phyloP scores from a whole-genome alignment of 2,797 vertebrate genomes.

The Characodon lateralis region DNA sequence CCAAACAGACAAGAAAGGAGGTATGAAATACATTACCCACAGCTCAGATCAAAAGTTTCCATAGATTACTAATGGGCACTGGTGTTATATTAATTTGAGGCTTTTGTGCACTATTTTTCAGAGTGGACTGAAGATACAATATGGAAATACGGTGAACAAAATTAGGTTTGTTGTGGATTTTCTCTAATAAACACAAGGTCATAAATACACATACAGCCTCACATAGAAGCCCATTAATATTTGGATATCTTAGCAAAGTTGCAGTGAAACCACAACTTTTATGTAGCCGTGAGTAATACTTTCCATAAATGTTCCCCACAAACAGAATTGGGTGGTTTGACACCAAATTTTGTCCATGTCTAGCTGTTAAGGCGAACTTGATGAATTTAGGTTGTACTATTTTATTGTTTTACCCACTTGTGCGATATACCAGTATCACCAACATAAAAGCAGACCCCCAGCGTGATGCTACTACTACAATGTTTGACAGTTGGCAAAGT shows the following conservation, averaged over 20 bases:
- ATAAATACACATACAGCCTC: background rate
- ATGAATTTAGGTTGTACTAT: no score
- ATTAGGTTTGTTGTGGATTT: no score
- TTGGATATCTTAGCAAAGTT: background rate
- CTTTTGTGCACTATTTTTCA: background rate
- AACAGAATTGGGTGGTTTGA: background rate
- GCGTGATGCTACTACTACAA: no score
- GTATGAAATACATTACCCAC: background rate
- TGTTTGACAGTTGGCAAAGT: no score
- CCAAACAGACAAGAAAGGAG: background rate
- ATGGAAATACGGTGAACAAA: no score
- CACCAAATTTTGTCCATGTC: no score
- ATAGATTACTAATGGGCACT: background rate
- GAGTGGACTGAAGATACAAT: background rate
- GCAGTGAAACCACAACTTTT: background rate
- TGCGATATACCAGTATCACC: no score
- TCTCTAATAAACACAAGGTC: no score
- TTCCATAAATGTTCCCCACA: background rate
- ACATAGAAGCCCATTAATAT: background rate
- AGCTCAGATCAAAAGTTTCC: background rate
- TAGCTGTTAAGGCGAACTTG: no score
- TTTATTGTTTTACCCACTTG: no score
- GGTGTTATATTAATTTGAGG: background rate
- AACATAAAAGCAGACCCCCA: no score
- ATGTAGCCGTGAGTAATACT: background rate